Base-by-base conservation (phyloP, 2,888 invertebrate species). In the Lepidocyrtinus sp. region DNA sequence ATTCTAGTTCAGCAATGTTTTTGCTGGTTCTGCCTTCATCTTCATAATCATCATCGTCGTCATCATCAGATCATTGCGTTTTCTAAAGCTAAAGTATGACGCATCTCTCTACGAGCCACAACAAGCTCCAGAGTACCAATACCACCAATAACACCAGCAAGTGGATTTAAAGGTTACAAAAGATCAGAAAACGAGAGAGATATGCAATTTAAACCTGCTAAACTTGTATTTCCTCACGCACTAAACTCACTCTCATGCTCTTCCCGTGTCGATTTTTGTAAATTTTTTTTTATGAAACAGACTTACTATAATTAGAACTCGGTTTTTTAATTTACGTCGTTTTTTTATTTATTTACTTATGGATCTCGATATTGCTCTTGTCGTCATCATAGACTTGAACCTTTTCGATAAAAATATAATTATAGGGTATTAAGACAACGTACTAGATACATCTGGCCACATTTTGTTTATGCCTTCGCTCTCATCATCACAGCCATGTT, bases 401-500 rank as follows among this genome's bases (percentile, higher is more conserved):
- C n/a, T n/a, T n/a, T n/a, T 69, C 24, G 68, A 50, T 12, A 7
- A n/a, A 24, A 50, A 68, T 9, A 21, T 19, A 67, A 22, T n/a
- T 7, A 27, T 17, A 15, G 26, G 69, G 61, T 59, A 69, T 68
- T 69, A 59, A 59, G 59, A 69, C 55, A 69, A 69, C 27, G 69
- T 27, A 21, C 69, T 27, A 27, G 46, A 45, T 68, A 27, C 61
- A 12, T n/a, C n/a, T n/a, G n/a, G n/a, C n/a, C n/a, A n/a, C n/a
- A n/a, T n/a, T n/a, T n/a, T n/a, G n/a, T n/a, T n/a, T n/a, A n/a
- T n/a, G n/a, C n/a, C n/a, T n/a, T n/a, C 62, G 22, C 24, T 21
- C 17, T 50, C 63, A 69, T 69, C 55, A 69, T 55, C 15, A 72
- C 46, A 62, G 9, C 59, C 5, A 74, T 75, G 55, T 59, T 55